Conservation (phyloP, 1,140 invertebrate species). For the Mactra quadrangularis region DNA sequence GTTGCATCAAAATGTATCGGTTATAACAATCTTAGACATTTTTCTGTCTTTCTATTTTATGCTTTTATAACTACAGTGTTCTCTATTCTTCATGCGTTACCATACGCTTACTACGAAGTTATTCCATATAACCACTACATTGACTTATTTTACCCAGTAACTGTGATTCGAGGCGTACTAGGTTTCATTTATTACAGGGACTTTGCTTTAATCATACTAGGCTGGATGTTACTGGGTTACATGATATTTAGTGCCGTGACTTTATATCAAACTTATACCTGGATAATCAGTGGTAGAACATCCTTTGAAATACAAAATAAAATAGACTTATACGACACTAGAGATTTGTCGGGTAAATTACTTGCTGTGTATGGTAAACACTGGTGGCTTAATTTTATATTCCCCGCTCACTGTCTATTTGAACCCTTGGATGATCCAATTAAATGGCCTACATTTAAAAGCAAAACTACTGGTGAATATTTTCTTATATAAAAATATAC, state of each 20-base stretch:
- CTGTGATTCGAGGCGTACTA: constrained; percentile 55
- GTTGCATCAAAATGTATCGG: constrained; percentile 95
- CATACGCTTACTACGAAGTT: constrained; percentile 46
- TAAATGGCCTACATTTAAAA: constrained; percentile 61
- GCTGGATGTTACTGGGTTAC: constrained; percentile 63
- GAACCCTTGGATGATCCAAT: constrained; percentile 68
- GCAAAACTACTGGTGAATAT: not conserved
- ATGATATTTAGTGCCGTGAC: constrained; percentile 40
- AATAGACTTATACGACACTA: constrained; percentile 62
- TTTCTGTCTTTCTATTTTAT: constrained; percentile 91
- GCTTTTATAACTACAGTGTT: constrained; percentile 41
- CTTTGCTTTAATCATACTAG: constrained; percentile 22
- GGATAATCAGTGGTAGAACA: constrained; percentile 66
- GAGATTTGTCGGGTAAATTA: constrained; percentile 60
- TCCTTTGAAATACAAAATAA: constrained; percentile 67
- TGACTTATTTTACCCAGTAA: constrained; percentile 55
- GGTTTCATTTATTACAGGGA: constrained; percentile 28
- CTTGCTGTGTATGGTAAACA: constrained; percentile 66
- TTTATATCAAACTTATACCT: constrained; percentile 39
- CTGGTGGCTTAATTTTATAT: constrained; percentile 67
- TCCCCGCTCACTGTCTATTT: constrained; percentile 67
- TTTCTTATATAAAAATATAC: not conserved
- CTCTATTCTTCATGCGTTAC: constrained; percentile 42
- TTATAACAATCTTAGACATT: constrained; percentile 94
- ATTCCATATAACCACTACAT: constrained; percentile 46